phyloP scores from a whole-genome alignment of 2,113 vertebrate genomes.

The Chloropsis cyanopogon region DNA sequence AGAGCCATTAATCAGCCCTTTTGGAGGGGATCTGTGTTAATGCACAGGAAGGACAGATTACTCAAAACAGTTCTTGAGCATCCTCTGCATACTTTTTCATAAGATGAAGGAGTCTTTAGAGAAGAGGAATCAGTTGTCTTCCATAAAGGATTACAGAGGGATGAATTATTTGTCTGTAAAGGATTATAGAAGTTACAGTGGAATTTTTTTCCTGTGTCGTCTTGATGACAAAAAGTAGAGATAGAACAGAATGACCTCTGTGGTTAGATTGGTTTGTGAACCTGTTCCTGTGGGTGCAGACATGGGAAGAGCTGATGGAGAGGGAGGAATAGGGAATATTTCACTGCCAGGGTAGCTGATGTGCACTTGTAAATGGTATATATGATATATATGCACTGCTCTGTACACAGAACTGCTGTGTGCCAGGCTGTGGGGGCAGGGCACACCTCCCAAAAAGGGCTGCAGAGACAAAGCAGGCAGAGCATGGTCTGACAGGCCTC shows the following conservation, averaged over 20 bases:
- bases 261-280: not conserved
- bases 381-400: not conserved
- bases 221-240: not conserved
- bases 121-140: not conserved
- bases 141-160: not conserved
- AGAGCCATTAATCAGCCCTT: not conserved
- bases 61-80: not conserved
- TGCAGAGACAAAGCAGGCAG: not conserved
- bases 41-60: not conserved
- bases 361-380: conserved; percentile 24
- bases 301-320: not conserved
- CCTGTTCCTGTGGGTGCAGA: not conserved
- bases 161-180: not conserved
- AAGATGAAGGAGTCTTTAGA: not conserved
- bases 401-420: not conserved
- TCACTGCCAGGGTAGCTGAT: not conserved
- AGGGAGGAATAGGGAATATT: not conserved
- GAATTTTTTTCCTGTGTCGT: not conserved
- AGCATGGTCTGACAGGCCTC: not conserved
- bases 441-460: not conserved
- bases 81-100: not conserved
- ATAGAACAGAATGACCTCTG: not conserved
- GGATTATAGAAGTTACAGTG: not conserved
- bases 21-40: not conserved
- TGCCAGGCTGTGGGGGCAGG: not conserved